Evolutionary conservation across 2,888 invertebrate genomes (phyloP).

Genomic region (Drosophila mulleri): DNA sequence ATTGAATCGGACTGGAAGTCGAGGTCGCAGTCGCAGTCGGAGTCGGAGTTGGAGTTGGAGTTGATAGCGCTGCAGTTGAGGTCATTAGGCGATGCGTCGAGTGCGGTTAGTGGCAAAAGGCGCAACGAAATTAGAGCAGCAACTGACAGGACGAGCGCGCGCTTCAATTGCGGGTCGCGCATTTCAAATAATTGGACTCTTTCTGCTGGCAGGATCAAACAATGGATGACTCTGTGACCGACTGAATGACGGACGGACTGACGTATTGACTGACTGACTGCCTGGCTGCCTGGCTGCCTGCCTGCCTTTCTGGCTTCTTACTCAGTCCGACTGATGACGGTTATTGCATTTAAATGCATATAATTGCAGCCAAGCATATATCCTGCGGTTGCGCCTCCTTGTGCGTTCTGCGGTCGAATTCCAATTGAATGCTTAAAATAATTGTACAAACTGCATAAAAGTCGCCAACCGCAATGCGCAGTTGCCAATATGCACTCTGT

Average conservation of each 20-base stretch:
- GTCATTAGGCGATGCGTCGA: conserved; percentile 66
- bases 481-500: conserved; percentile 57
- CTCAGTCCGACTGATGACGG: conserved; percentile 69
- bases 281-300: background rate
- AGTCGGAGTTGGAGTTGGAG: conserved; percentile 4
- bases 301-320: conserved; percentile 10
- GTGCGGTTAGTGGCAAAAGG: conserved; percentile 67
- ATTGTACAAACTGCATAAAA: conserved; percentile 66
- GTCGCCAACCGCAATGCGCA: conserved; percentile 75
- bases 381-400: conserved; percentile 55
- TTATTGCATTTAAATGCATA: conserved; percentile 80
- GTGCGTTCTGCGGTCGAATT: conserved; percentile 75
- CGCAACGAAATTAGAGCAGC: conserved; percentile 76
- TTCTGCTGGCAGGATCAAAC: conserved; percentile 49
- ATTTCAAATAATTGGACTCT: conserved; percentile 73
- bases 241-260: conserved; percentile 8
- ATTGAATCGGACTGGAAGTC: conserved; percentile 67
- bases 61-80: conserved; percentile 44
- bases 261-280: too few species aligned
- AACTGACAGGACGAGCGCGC: conserved; percentile 62
- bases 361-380: conserved; percentile 66
- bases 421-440: conserved; percentile 81
- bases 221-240: conserved; percentile 16
- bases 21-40: background rate
- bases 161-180: conserved; percentile 69